phyloP scores from a whole-genome alignment of 2,888 invertebrate genomes.

The Brenthis daphne region DNA sequence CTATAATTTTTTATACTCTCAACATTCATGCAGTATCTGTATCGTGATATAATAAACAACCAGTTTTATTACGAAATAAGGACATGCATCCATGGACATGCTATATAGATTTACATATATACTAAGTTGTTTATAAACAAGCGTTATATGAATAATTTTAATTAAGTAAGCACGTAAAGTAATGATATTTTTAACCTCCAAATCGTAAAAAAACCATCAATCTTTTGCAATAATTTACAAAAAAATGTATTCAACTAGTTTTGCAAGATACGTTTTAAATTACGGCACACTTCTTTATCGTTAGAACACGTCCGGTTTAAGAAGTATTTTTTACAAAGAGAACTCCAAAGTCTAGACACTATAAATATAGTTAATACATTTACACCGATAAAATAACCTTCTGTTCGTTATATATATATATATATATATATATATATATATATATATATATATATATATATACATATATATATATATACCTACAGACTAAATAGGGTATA shows the following conservation, averaged over 20 bases:
- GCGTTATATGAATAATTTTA: conserved; percentile 1
- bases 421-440: no score
- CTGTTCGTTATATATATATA: no score
- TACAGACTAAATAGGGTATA: no score
- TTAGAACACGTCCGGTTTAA: background rate
- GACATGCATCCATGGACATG: conserved; percentile 30
- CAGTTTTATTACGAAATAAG: conserved; percentile 43
- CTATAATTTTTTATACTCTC: no score
- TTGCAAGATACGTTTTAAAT: background rate
- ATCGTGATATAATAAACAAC: conserved; percentile 31
- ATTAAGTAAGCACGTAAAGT: background rate
- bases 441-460: no score
- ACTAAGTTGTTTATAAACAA: conserved; percentile 18
- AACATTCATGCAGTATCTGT: background rate
- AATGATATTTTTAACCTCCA: conserved; percentile 3
- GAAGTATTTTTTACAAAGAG: no score
- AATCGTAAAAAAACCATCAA: background rate
- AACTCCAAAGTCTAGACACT: background rate
- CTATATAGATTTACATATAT: background rate
- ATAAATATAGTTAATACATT: no score
- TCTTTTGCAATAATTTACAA: conserved; percentile 2
- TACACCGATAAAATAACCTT: no score
- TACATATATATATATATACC: no score
- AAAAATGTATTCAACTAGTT: conserved; percentile 1
- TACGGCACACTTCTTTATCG: conserved; percentile 3